Conservation (phyloP, 2,113 vertebrate genomes). For the Cyprinodon variegatus region DNA sequence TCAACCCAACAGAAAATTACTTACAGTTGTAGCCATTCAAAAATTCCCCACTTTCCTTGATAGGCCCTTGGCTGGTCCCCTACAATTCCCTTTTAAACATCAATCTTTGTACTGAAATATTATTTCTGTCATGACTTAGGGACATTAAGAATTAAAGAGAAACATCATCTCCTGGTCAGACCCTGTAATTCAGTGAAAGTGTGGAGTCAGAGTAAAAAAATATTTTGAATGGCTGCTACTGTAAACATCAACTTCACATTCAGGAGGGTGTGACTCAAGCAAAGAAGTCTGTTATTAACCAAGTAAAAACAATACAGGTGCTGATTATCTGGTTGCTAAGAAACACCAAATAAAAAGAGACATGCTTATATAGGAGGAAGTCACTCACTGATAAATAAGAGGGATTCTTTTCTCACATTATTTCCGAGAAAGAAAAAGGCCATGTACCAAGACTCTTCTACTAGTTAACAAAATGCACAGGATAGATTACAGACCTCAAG, state of each 20-base stretch:
- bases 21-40: neutral
- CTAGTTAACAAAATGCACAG: slow-evolving; percentile 53
- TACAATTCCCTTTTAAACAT: no score
- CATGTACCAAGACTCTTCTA: slow-evolving; percentile 41
- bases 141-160: no score
- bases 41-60: no score
- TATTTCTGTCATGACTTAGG: no score
- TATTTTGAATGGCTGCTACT: no score
- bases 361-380: slow-evolving; percentile 15
- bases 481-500: slow-evolving; percentile 50
- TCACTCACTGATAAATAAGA: slow-evolving; percentile 70
- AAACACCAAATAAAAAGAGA: slow-evolving; percentile 75
- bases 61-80: no score
- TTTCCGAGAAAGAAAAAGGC: slow-evolving; percentile 45
- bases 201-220: no score
- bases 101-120: no score
- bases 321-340: slow-evolving; percentile 75
- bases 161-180: no score
- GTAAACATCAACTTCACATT: slow-evolving; percentile 41
- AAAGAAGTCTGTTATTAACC: slow-evolving; percentile 55
- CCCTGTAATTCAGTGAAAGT: no score
- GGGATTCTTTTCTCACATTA: slow-evolving; percentile 62
- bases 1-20: slow-evolving; percentile 37
- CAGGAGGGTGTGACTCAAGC: slow-evolving; percentile 45
- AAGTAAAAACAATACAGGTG: slow-evolving; percentile 69